Percentiles rank a stretch among this genome's conserved stretches.
phyloP scores from a whole-genome alignment of 2,888 invertebrate species.

The Tricholauxania praeusta region DNA sequence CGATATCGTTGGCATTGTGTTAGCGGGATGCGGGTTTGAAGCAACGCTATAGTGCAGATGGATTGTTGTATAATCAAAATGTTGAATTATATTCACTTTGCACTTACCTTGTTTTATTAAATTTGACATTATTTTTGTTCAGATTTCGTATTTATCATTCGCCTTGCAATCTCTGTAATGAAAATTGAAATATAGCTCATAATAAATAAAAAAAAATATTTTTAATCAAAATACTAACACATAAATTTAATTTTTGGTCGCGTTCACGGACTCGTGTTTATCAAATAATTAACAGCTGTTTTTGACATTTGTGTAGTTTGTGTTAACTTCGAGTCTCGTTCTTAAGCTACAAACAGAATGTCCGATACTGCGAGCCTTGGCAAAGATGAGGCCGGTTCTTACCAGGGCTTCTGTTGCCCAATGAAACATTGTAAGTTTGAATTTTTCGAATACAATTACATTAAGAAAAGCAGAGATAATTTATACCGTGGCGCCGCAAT shows the following conservation, averaged over 20 bases:
- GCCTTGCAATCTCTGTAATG: too few relatives aligned
- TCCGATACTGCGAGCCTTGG: neutral
- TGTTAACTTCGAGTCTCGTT: slow-evolving; percentile 24
- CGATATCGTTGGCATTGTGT: slow-evolving; percentile 75
- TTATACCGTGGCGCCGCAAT: too few relatives aligned
- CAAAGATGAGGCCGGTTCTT: slow-evolving; percentile 15
- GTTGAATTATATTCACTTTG: too few relatives aligned
- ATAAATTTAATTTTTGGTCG: neutral
- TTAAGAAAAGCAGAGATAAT: neutral
- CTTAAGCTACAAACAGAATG: slow-evolving; percentile 3
- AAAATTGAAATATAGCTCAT: neutral
- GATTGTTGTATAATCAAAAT: slow-evolving; percentile 17
- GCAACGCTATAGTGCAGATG: neutral
- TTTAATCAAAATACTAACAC: too few relatives aligned
- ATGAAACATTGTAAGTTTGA: slow-evolving; percentile 24
- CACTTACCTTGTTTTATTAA: slow-evolving; percentile 40
- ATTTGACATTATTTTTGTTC: slow-evolving; percentile 38
- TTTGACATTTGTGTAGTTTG: slow-evolving; percentile 5
- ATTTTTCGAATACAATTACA: neutral
- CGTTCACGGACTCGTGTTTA: neutral
- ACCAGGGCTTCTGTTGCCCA: slow-evolving; percentile 19
- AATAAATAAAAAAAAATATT: slow-evolving; percentile 11
- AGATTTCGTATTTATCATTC: neutral
- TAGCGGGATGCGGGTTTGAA: slow-evolving; percentile 61
- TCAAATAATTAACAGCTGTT: slow-evolving; percentile 9